Percentiles rank a stretch among this genome's conserved stretches.
phyloP scores from a whole-genome alignment of 2,797 vertebrate species.

The Danio aesculapii region DNA sequence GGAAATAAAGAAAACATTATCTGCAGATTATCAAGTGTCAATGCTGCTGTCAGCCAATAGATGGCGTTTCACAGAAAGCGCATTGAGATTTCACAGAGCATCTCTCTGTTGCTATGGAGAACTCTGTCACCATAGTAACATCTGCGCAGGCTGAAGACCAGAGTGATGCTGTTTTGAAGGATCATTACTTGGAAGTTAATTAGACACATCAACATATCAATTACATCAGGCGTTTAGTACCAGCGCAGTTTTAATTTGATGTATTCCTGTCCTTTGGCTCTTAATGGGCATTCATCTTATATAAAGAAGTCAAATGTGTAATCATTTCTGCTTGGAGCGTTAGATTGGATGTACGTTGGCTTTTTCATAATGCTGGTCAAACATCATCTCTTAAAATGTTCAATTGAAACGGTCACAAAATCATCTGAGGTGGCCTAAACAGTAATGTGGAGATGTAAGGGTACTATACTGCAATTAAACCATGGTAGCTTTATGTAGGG shows the following conservation, averaged over 20 bases:
- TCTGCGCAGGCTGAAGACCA: constrained; percentile 21
- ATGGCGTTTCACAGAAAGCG: constrained; percentile 20
- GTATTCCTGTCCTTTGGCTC: neutral
- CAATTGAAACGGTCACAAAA: neutral
- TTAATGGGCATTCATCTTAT: neutral
- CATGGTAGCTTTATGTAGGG: neutral
- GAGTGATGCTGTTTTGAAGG: constrained; percentile 52
- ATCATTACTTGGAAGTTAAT: constrained; percentile 47
- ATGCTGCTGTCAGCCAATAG: constrained; percentile 11
- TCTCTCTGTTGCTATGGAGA: constrained; percentile 60
- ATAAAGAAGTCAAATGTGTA: neutral
- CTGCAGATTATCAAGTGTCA: neutral
- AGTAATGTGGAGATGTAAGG: neutral
- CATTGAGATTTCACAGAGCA: constrained; percentile 35
- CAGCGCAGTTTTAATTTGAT: constrained; percentile 31
- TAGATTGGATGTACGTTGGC: neutral
- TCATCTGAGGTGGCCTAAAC: neutral
- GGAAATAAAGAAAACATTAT: too few species aligned
- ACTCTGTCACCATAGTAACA: constrained; percentile 52
- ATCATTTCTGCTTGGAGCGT: neutral
- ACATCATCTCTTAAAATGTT: neutral
- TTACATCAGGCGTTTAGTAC: constrained; percentile 48
- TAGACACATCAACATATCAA: constrained; percentile 45
- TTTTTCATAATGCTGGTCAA: neutral
- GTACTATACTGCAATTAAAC: neutral